Evolutionary conservation across 2,888 invertebrate genomes (phyloP), one percentile per base, ranked within the genome.

Genomic region (Gibbula magus): DNA sequence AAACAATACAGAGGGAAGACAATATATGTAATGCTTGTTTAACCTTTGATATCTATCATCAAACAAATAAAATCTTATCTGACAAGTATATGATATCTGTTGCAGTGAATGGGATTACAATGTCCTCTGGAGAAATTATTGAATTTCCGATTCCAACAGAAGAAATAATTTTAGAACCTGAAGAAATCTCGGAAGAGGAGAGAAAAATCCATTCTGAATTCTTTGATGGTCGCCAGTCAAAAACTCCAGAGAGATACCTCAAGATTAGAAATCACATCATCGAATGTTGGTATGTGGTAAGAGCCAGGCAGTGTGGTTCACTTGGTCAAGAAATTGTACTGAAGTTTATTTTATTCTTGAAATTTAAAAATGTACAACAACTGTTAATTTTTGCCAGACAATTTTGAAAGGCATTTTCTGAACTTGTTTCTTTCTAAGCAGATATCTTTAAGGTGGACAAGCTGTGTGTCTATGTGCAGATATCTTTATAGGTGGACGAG

Each of bases 181-280:
- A 92, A 78, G 87, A 87, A 32, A 93, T 95, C 35, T 93, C 93
- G 22, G 94, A 94, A 29, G 92, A 95, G 78, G 95, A 95, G 90
- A 94, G 94, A 89, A 91, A 91, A 82, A 91, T 95, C 53, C 94
- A 94, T 90, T 90, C 91, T 20, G 95, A 95, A 83, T 95, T 94
- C 90, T 95, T 95, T 91, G 94, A 94, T 88, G 94, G 94, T 0
- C 91, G 94, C 77, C 90, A 93, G 32, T 92, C 94, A 0, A 95
- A 95, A 92, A 95, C 94, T 1, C 94, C 94, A 0, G 93, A 93
- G 79, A 92, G 95, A 86, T 95, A 95, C 90, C 89, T 94, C 77
- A 94, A 94, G 93, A 95, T 95, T 61, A 92, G 95, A 77, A 95
- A 94, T 88, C 94, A 94, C 86, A 94, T 95, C 73, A 83, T 95